Conservation (phyloP, 2,113 vertebrate genomes). For the Engraulis encrasicolus region DNA sequence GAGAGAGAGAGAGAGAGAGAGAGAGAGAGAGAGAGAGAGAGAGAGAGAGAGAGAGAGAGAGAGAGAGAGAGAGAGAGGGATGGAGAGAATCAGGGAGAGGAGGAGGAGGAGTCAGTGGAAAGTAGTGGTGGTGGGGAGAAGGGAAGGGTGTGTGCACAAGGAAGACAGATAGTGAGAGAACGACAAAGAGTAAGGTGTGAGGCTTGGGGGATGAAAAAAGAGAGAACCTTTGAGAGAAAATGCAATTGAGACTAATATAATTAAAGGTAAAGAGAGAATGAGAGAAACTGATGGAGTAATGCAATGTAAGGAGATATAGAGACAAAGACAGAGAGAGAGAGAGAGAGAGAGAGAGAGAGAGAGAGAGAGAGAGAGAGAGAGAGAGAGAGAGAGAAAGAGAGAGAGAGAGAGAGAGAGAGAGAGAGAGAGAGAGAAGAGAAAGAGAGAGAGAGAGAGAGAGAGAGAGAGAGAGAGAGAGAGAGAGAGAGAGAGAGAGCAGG, state of each 20-base stretch:
- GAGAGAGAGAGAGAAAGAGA: slow-evolving; percentile 7
- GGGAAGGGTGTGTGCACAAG: background rate
- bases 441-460: slow-evolving; percentile 9
- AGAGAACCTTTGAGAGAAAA: slow-evolving; percentile 1
- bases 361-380: slow-evolving; percentile 16
- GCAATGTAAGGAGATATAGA: background rate
- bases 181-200: background rate
- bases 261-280: background rate
- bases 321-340: slow-evolving; percentile 36
- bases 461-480: slow-evolving; percentile 33
- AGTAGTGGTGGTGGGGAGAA: background rate
- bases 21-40: background rate
- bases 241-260: background rate
- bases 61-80: background rate
- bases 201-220: background rate
- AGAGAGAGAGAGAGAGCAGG: slow-evolving; percentile 42
- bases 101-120: background rate
- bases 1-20: background rate
- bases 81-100: background rate
- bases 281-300: background rate
- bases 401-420: background rate
- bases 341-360: slow-evolving; percentile 37
- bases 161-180: background rate
- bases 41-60: background rate
- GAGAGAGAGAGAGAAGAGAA: background rate